Evolutionary conservation across 2,888 invertebrate species (phyloP), one percentile per base, ranked within the genome.

Genomic region (Meganola albula): DNA sequence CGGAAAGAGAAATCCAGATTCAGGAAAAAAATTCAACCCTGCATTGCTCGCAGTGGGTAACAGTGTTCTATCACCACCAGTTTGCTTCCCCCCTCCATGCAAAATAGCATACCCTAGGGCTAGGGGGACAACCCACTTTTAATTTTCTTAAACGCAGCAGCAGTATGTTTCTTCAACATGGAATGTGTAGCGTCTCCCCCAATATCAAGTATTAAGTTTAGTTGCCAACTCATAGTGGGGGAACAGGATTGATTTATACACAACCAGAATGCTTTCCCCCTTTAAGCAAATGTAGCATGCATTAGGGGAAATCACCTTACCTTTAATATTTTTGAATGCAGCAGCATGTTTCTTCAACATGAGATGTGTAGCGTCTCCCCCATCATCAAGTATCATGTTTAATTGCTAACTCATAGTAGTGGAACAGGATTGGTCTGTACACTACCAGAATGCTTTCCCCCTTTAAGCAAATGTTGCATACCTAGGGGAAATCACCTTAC

Each of bases 391-490:
- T 59, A 98, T 97, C 95, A 98, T 96, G 76, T 99, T 99, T 3
- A 98, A 98, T 63, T 96, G 96, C 98, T 98, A 99, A 59, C 92
- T 91, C 51, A 95, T 94, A 0, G 92, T 90, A 52, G 95, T 95
- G 2, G 98, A 92, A 74, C 98, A 97, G 65, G 94, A 85, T 48
- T 84, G 94, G 78, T 98, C 98, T 57, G 98, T 98, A 70, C 97
- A 97, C 98, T 98, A 98, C 98, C 98, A 98, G 80, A 98, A 98
- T 60, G 98, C 98, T 66, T 98, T 98, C 71, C 98, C 98, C 4
- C 96, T 95, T 75, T 98, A n/a, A n/a, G n/a, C n/a, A n/a, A n/a
- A n/a, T n/a, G n/a, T n/a, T n/a, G n/a, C n/a, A n/a, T n/a, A n/a
- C n/a, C n/a, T n/a, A n/a, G n/a, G n/a, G n/a, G n/a, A n/a, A n/a